Conservation (phyloP, 1,140 invertebrate genomes). For the Laodelphax striatellus region DNA sequence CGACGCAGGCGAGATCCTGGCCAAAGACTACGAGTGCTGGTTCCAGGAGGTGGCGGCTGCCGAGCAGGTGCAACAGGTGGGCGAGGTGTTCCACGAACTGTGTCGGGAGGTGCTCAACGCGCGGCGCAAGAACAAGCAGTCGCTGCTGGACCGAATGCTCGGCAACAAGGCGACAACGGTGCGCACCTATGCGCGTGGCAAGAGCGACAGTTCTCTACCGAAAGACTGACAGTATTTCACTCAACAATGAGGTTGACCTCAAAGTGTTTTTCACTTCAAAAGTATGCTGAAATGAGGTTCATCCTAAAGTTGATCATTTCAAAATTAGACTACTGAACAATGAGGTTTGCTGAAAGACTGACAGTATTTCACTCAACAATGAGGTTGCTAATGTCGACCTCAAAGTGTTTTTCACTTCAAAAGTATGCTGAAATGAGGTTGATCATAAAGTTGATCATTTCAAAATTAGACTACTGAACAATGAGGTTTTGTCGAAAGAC, state of each 20-base stretch:
- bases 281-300: no score
- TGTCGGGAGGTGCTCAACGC: slow-evolving; percentile 67
- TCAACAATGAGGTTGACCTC: background rate
- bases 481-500: no score
- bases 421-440: no score
- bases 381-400: no score
- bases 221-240: slow-evolving; percentile 16
- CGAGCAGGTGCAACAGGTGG: slow-evolving; percentile 68
- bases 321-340: no score
- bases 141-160: slow-evolving; percentile 63
- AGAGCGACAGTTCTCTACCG: slow-evolving; percentile 40
- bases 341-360: slow-evolving; percentile 23
- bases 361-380: background rate
- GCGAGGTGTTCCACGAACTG: slow-evolving; percentile 72
- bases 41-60: slow-evolving; percentile 84
- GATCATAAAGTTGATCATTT: no score
- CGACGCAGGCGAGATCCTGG: slow-evolving; percentile 68
- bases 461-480: no score
- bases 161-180: slow-evolving; percentile 57
- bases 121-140: slow-evolving; percentile 71
- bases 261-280: no score
- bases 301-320: no score
- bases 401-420: no score
- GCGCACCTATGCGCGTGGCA: slow-evolving; percentile 63
- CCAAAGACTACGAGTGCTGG: slow-evolving; percentile 75